A percentile compares a stretch with the other conserved stretches of the same genome.
Evolutionary conservation across 2,113 vertebrate genomes (phyloP).

Genomic region (Anarhynchus alexandrinus): DNA sequence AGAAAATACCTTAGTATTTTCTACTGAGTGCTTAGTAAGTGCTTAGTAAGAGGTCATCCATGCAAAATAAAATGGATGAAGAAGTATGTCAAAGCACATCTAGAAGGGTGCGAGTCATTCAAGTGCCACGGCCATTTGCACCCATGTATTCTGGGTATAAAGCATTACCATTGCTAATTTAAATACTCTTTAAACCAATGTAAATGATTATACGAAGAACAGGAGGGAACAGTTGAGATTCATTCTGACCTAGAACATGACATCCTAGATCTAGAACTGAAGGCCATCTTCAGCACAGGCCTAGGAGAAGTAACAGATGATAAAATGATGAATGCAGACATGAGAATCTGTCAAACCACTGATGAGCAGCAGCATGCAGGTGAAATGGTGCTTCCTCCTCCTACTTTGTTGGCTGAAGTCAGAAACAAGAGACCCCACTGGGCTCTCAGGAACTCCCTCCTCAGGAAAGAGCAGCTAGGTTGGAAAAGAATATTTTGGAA

Average conservation of each 20-base stretch:
- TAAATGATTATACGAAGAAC: not conserved
- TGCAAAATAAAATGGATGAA: not conserved
- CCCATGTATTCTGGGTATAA: not conserved
- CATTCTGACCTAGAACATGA: not conserved
- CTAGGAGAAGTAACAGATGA: not conserved
- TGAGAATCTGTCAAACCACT: not conserved
- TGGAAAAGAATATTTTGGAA: not conserved
- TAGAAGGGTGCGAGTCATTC: not conserved
- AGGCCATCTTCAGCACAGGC: not conserved
- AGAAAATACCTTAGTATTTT: not conserved
- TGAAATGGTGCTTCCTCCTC: not conserved
- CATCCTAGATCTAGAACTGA: not conserved
- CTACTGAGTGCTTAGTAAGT: too few species aligned
- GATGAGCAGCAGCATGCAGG: not conserved
- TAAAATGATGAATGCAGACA: not conserved
- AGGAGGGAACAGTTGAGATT: not conserved
- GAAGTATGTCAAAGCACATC: not conserved
- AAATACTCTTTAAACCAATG: not conserved
- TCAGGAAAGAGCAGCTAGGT: not conserved
- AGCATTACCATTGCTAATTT: not conserved
- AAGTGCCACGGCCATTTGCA: not conserved
- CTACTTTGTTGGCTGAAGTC: not conserved
- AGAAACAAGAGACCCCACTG: not conserved
- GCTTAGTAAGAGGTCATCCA: not conserved
- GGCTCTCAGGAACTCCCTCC: not conserved